Evolutionary conservation across 35 echinoderm and acorn worm species (phyloP).

Genomic region (Chiridota heheva): DNA sequence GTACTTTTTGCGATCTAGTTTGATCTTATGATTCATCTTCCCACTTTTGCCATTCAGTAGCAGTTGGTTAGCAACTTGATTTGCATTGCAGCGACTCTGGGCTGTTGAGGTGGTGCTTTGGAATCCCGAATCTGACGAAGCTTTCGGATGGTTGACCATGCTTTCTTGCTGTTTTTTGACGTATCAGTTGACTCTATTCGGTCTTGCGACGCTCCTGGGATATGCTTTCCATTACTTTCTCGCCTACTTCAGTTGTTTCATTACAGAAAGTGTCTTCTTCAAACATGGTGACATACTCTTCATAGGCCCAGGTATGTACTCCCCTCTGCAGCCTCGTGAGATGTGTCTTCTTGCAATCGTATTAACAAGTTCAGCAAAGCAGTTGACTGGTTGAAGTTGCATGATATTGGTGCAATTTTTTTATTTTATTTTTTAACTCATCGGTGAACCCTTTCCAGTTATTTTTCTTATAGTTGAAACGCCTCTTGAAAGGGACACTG

Average conservation of each 20-base stretch:
- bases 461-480: slow-evolving; percentile 59
- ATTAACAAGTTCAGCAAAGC: not conserved
- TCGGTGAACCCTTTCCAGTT: slow-evolving; percentile 35
- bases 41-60: slow-evolving; percentile 4
- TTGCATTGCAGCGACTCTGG: slow-evolving; percentile 4
- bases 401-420: not conserved
- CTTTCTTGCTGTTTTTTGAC: no score
- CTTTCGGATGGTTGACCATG: no score
- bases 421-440: slow-evolving; percentile 11
- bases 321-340: not conserved
- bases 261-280: not conserved
- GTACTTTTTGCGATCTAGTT: slow-evolving; percentile 16
- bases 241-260: not conserved
- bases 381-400: not conserved
- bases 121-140: no score
- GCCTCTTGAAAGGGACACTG: slow-evolving; percentile 6
- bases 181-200: not conserved
- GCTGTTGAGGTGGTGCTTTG: not conserved
- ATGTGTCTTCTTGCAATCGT: slow-evolving; percentile 2
- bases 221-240: slow-evolving; percentile 19
- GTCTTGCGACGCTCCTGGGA: slow-evolving; percentile 2
- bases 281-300: slow-evolving; percentile 7
- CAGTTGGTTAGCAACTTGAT: slow-evolving; percentile 25
- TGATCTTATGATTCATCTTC: slow-evolving; percentile 8
- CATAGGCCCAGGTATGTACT: slow-evolving; percentile 14